These are phyloP conservation scores for Cryptocheilus praepositus DNA, from an alignment of 2,888 invertebrate genomes.

Conservation along the genomic window DNA sequence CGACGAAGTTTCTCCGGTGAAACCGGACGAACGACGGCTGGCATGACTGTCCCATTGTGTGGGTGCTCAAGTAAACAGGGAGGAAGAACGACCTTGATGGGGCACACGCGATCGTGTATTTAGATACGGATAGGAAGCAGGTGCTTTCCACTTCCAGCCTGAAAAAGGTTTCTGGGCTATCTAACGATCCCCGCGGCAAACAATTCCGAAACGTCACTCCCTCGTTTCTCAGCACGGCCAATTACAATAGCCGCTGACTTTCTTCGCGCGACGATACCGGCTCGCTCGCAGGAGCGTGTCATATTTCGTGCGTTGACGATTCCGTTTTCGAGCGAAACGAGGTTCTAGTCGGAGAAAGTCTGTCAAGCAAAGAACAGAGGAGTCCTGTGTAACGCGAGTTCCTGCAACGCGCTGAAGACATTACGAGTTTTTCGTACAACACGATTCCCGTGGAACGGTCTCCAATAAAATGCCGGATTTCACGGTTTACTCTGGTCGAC, in stretches of 20 bases:
- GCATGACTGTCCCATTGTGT: constrained; percentile 10
- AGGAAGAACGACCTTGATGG: constrained; percentile 29
- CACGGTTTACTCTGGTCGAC: no score
- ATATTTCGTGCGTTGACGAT: no score
- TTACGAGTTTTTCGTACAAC: no score
- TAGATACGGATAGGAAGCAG: constrained; percentile 24
- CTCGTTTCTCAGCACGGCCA: neutral
- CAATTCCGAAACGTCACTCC: constrained; percentile 24
- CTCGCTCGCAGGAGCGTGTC: no score
- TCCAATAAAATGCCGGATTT: no score
- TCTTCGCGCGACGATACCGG: no score
- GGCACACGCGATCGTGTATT: constrained; percentile 28
- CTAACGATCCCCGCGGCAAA: constrained; percentile 5
- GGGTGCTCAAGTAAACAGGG: constrained; percentile 14
- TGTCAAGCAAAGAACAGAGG: no score
- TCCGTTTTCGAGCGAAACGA: no score
- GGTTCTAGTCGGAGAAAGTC: no score
- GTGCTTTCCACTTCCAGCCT: constrained; percentile 3
- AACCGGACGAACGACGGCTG: constrained; percentile 1
- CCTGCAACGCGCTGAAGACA: no score
- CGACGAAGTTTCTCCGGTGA: neutral
- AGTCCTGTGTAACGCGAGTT: no score
- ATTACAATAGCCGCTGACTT: neutral
- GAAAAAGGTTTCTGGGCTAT: constrained; percentile 22
- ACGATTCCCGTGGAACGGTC: no score